These are phyloP conservation scores for Melanostoma scalare DNA, from an alignment of 2,888 invertebrate genomes.

Conservation along the genomic window DNA sequence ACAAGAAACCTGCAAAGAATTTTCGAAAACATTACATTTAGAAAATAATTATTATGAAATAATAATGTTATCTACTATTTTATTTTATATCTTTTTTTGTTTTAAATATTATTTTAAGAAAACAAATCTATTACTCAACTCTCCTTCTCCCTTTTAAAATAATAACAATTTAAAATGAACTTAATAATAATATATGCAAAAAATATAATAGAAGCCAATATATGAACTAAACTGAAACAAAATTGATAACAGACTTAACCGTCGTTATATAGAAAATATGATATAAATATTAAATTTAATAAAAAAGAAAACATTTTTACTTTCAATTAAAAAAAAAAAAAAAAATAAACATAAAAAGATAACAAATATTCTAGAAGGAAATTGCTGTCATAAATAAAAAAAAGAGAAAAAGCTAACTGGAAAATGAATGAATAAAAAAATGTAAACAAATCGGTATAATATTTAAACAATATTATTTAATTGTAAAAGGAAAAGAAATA, in stretches of 20 bases:
- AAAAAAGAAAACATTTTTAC: slow-evolving; percentile 67
- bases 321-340: slow-evolving; percentile 61
- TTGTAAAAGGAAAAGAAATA: slow-evolving; percentile 62
- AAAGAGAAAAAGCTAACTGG: slow-evolving; percentile 53
- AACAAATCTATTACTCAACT: slow-evolving; percentile 54
- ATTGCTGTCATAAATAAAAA: slow-evolving; percentile 69
- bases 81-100: slow-evolving; percentile 58
- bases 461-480: slow-evolving; percentile 72
- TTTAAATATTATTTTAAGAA: slow-evolving; percentile 51
- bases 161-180: background rate
- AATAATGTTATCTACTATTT: slow-evolving; percentile 61
- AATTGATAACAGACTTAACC: slow-evolving; percentile 41
- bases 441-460: slow-evolving; percentile 58
- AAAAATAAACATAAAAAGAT: slow-evolving; percentile 62
- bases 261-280: slow-evolving; percentile 68
- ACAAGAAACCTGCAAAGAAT: slow-evolving; percentile 40
- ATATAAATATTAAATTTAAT: slow-evolving; percentile 65
- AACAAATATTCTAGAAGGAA: slow-evolving; percentile 70
- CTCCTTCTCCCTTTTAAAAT: slow-evolving; percentile 48
- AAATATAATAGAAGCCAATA: slow-evolving; percentile 57
- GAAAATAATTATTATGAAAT: slow-evolving; percentile 60
- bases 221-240: slow-evolving; percentile 44
- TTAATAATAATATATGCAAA: slow-evolving; percentile 42
- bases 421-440: slow-evolving; percentile 64
- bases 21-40: slow-evolving; percentile 54